Evolutionary conservation across 2,888 invertebrate species (phyloP).

Genomic region (Chelonus formosanus): DNA sequence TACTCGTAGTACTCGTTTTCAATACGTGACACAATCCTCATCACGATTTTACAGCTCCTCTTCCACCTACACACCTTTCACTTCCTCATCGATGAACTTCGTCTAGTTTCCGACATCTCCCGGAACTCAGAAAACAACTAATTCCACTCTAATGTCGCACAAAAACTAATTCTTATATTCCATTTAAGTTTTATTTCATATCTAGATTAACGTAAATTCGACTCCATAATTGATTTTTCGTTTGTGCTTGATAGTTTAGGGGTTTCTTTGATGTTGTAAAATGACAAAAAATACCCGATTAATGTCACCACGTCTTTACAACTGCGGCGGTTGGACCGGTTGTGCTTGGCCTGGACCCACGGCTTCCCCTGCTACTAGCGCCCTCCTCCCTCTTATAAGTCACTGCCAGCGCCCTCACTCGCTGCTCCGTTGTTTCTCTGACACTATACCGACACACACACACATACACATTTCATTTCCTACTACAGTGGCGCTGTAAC

Average conservation of each 20-base stretch:
- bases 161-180: too few relatives aligned
- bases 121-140: too few relatives aligned
- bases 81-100: slow-evolving; percentile 21
- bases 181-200: too few relatives aligned
- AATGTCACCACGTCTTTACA: slow-evolving; percentile 42
- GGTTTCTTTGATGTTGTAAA: background rate
- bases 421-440: background rate
- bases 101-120: background rate
- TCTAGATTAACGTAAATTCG: background rate
- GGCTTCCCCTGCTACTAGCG: slow-evolving; percentile 23
- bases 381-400: slow-evolving; percentile 3
- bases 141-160: too few relatives aligned
- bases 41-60: slow-evolving; percentile 26
- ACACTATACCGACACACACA: background rate
- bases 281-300: background rate
- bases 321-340: slow-evolving; percentile 40
- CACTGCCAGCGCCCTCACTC: background rate
- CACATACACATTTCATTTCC: too few relatives aligned
- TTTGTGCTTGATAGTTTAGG: background rate
- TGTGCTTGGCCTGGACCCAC: slow-evolving; percentile 34
- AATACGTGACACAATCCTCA: slow-evolving; percentile 35
- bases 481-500: too few relatives aligned
- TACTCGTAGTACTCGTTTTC: slow-evolving; percentile 28
- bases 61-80: slow-evolving; percentile 9
- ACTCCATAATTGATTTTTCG: too few relatives aligned